Evolutionary conservation across 2,797 vertebrate species (phyloP).

Genomic region (Lagocephalus sceleratus): DNA sequence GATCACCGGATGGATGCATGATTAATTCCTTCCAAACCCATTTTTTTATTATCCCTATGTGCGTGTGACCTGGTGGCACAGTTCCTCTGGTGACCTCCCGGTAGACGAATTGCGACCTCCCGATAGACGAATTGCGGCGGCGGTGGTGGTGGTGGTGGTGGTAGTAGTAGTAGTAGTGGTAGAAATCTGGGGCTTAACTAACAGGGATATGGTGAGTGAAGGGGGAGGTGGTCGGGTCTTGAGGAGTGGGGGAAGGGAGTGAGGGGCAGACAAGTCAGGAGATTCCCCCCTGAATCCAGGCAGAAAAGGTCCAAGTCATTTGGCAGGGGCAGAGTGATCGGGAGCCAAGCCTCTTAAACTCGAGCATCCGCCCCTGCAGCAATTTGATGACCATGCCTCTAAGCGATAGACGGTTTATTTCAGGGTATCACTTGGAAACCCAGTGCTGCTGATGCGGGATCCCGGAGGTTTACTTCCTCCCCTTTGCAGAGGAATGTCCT

Average conservation of each 20-base stretch:
- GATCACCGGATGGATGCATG: too few relatives aligned
- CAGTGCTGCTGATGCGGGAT: too few relatives aligned
- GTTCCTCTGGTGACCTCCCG: slow-evolving; percentile 18
- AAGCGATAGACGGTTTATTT: too few relatives aligned
- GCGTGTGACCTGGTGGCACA: slow-evolving; percentile 42
- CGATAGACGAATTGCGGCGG: not conserved
- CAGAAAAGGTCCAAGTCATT: too few relatives aligned
- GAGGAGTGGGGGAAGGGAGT: slow-evolving; percentile 63
- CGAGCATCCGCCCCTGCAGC: not conserved
- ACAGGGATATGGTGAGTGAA: slow-evolving; percentile 6
- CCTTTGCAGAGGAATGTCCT: too few relatives aligned
- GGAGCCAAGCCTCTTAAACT: not conserved
- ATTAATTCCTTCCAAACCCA: not conserved
- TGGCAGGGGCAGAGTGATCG: not conserved
- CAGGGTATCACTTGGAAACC: too few relatives aligned
- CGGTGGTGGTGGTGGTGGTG: not conserved
- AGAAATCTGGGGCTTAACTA: slow-evolving; percentile 21
- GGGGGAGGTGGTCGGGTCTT: slow-evolving; percentile 39
- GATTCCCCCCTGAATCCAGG: not conserved
- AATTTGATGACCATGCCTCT: too few relatives aligned
- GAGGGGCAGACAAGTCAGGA: slow-evolving; percentile 9
- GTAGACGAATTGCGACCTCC: too few relatives aligned
- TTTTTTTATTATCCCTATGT: not conserved
- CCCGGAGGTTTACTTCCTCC: too few relatives aligned
- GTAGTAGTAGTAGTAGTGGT: slow-evolving; percentile 15